Evolutionary conservation across 2,888 invertebrate genomes (phyloP).

Genomic region (Gymnoscelis rufifasciata): DNA sequence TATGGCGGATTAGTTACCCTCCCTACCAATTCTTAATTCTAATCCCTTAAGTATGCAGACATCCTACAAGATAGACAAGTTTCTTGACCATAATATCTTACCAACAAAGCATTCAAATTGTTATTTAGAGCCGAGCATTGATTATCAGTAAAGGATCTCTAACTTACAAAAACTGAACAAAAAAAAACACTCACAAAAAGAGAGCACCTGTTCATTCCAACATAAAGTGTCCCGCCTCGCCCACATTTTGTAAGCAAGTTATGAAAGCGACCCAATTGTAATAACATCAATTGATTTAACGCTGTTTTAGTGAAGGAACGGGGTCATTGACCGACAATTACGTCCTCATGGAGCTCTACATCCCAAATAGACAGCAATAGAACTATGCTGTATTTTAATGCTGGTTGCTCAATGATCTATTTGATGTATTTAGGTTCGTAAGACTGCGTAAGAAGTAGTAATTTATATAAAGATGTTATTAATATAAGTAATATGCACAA

Average conservation of each 20-base stretch:
- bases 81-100: no score
- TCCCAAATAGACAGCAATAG: constrained; percentile 36
- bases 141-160: constrained; percentile 1
- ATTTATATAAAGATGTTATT: no score
- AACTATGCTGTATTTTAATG: constrained; percentile 30
- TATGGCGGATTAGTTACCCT: no score
- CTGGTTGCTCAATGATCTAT: constrained; percentile 25
- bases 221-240: constrained; percentile 34
- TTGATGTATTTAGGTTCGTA: background rate
- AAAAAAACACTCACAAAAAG: constrained; percentile 33
- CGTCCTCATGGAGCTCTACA: constrained; percentile 60
- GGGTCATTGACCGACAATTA: constrained; percentile 76
- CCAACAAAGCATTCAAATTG: no score
- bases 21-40: no score
- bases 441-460: constrained; percentile 1
- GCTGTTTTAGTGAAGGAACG: constrained; percentile 75
- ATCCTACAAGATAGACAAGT: no score
- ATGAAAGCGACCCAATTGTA: constrained; percentile 72
- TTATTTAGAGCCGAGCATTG: background rate
- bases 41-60: no score
- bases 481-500: no score
- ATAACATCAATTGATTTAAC: constrained; percentile 78
- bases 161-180: constrained; percentile 17
- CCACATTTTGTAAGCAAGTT: constrained; percentile 54
- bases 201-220: constrained; percentile 46